phyloP scores from a whole-genome alignment of 2,113 vertebrate species.

The Hippoglossus stenolepis region DNA sequence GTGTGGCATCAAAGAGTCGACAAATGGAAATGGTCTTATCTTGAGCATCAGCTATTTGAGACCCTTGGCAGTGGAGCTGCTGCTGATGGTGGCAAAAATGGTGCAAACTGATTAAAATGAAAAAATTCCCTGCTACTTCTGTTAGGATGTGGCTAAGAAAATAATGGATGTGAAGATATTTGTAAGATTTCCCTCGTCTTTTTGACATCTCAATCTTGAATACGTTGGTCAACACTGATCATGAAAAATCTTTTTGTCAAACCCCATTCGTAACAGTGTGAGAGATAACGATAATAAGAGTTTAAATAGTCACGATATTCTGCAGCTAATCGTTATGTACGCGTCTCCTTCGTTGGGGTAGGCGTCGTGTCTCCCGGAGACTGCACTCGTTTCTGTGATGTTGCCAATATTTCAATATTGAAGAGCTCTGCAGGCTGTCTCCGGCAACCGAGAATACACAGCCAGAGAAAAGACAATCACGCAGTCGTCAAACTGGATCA shows the following conservation, averaged over 20 bases:
- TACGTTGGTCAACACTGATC: background rate
- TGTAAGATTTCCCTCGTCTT: background rate
- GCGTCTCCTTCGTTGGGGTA: background rate
- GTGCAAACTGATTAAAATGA: background rate
- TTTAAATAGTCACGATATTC: slow-evolving; percentile 4
- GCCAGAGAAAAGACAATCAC: slow-evolving; percentile 42
- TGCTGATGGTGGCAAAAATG: background rate
- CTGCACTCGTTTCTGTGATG: slow-evolving; percentile 23
- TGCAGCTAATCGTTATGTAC: slow-evolving; percentile 5
- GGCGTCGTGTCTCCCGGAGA: background rate
- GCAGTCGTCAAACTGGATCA: slow-evolving; percentile 44
- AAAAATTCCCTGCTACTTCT: background rate
- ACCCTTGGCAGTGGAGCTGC: background rate
- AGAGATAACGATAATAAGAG: background rate
- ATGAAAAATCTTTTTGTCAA: background rate
- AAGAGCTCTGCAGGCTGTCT: slow-evolving; percentile 44
- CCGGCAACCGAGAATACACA: slow-evolving; percentile 7
- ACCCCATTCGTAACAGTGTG: background rate
- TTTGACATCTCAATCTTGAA: background rate
- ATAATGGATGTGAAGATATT: background rate
- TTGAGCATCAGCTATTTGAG: background rate
- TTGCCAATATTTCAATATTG: slow-evolving; percentile 39
- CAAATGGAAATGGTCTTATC: background rate
- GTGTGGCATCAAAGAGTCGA: no score
- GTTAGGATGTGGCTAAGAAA: background rate